phyloP scores from a whole-genome alignment of 2,888 invertebrate genomes.

The Synergus laeviventris region DNA sequence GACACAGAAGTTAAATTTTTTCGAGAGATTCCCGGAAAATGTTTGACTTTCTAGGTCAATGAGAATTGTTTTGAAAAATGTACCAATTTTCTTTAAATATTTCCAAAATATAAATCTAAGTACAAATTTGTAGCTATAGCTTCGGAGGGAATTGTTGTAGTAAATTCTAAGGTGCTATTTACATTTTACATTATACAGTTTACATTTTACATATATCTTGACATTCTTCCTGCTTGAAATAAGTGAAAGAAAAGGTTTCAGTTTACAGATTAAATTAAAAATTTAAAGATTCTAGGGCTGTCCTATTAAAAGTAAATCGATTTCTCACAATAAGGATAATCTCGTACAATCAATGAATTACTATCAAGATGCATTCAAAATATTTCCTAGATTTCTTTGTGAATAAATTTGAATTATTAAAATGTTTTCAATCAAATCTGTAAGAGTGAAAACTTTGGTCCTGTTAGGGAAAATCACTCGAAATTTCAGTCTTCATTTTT shows the following conservation, averaged over 20 bases:
- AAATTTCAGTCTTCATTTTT: constrained; percentile 34
- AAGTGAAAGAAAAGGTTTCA: neutral
- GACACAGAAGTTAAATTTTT: neutral
- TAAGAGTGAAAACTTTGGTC: constrained; percentile 1
- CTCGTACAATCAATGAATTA: neutral
- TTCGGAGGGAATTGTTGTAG: neutral
- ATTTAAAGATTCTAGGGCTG: neutral
- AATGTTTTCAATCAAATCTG: neutral
- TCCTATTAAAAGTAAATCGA: neutral
- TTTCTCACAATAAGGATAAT: neutral
- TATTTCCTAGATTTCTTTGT: neutral
- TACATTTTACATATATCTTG: neutral
- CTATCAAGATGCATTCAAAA: neutral
- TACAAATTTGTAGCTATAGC: neutral
- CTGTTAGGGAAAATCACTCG: neutral
- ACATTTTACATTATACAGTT: neutral
- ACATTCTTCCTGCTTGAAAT: neutral
- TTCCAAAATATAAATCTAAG: neutral
- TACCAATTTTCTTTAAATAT: neutral
- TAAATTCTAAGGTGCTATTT: constrained; percentile 2
- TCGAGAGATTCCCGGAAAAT: neutral
- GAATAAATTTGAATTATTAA: neutral
- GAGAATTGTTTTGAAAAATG: neutral
- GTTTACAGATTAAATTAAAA: neutral
- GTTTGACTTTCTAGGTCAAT: neutral